Evolutionary conservation across 2,797 vertebrate genomes (phyloP), one percentile per base, ranked within the genome.

Genomic region (Aeoliscus strigatus): DNA sequence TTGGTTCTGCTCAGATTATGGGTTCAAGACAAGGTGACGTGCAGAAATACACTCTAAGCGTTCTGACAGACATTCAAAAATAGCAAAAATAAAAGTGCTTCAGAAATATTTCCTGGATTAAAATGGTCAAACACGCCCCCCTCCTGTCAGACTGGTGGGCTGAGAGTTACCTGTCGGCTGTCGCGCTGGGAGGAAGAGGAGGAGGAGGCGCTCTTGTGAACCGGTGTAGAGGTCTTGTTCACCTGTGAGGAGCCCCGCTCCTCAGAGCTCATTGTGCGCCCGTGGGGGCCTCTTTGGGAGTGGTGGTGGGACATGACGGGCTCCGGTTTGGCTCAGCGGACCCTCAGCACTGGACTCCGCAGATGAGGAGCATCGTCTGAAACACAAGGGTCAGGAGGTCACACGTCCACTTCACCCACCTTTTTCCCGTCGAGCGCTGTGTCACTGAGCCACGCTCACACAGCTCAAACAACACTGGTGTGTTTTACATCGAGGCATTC

Each of bases 181-280:
- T 99, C 95, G 31, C 93, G 90, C 73, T 97, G 96, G 53, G 93
- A 96, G 0, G 93, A 94, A 0, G 90, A 89, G 2, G 94, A 95
- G 13, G 92, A 94, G 12, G 94, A 97, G 76, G 87, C 89, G 83
- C 92, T 97, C 91, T 94, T 94, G 54, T 99, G 95, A 44, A 93
- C 91, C 1, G 94, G 94, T n/a, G 93, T 96, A 66, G 92, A 84
- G 24, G 70, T 88, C 82, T 91, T 97, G 81, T 91, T 92, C 80
- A 88, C 81, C 41, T 90, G 90, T 37, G 86, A 90, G 63, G 81
- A 44, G 72, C 77, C 84, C 80, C 92, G 92, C 70, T 98, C 96
- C 73, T 99, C 96, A 8, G 93, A 87, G 87, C 91, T 97, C 91
- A 94, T 85, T 56, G 90, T 81, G 73, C 91, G 91, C 72, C 82